Evolutionary conservation across 2,888 invertebrate genomes (phyloP).

Genomic region (Belgica antarctica): DNA sequence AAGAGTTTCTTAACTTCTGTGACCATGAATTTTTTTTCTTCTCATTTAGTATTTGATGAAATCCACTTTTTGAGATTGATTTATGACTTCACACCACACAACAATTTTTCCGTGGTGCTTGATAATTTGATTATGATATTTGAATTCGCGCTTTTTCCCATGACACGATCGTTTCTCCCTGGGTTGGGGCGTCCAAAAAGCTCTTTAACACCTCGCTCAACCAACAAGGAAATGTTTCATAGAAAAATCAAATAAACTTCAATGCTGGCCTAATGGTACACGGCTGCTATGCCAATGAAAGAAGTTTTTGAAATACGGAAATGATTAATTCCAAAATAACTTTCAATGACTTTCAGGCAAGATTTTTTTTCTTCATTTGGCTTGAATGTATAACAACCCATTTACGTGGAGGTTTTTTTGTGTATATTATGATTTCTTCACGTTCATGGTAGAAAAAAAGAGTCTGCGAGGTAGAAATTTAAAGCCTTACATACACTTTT

Average conservation of each 20-base stretch:
- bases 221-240: slow-evolving; percentile 9
- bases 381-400: slow-evolving; percentile 37
- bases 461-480: slow-evolving; percentile 32
- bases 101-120: neutral
- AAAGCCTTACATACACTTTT: slow-evolving; percentile 2
- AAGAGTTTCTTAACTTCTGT: neutral
- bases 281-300: neutral
- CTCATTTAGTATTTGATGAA: too few relatives aligned
- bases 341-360: slow-evolving; percentile 42
- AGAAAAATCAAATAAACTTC: slow-evolving; percentile 2
- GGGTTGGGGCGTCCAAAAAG: neutral
- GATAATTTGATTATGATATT: neutral
- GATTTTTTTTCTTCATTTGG: neutral
- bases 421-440: slow-evolving; percentile 1
- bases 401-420: neutral
- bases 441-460: neutral
- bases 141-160: neutral
- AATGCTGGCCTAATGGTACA: neutral
- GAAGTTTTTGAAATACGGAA: slow-evolving; percentile 37
- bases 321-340: slow-evolving; percentile 44
- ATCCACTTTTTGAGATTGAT: neutral
- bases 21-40: slow-evolving; percentile 41
- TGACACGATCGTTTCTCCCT: neutral
- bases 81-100: slow-evolving; percentile 18
- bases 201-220: neutral